Percentiles rank a stretch among this genome's conserved stretches.
These are phyloP conservation scores for Callinectes sapidus DNA, from an alignment of 2,888 invertebrate genomes.

Conservation along the genomic window DNA sequence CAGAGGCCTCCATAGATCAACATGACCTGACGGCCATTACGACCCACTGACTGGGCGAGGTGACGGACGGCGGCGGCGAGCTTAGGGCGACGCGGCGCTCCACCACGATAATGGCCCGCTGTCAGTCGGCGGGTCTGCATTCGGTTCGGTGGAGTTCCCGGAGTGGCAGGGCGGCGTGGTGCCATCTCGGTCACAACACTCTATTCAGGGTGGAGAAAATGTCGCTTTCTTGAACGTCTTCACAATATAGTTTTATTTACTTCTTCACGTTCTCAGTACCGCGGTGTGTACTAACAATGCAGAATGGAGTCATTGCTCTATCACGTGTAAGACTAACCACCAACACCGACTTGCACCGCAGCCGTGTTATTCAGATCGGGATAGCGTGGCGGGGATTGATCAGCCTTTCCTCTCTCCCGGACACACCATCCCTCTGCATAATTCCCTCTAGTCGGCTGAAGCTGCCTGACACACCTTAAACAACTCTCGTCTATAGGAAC, in stretches of 20 bases:
- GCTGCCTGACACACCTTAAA: slow-evolving; percentile 1
- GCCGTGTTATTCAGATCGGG: background rate
- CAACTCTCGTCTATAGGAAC: background rate
- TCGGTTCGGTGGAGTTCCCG: slow-evolving; percentile 5
- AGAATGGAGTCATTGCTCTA: background rate
- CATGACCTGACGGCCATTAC: slow-evolving; percentile 23
- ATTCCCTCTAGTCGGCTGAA: background rate
- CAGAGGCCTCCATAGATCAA: slow-evolving; percentile 2
- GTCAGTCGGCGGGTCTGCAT: background rate
- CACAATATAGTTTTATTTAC: background rate
- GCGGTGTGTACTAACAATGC: background rate
- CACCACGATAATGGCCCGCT: background rate
- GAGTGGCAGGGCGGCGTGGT: background rate
- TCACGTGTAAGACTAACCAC: background rate
- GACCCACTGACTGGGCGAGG: slow-evolving; percentile 6
- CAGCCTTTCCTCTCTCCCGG: background rate
- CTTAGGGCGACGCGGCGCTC: background rate
- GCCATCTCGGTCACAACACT: background rate
- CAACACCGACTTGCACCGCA: background rate
- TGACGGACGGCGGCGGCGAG: slow-evolving; percentile 9
- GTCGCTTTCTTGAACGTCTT: background rate
- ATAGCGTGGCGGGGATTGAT: background rate
- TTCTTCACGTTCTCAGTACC: background rate
- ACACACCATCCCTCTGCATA: slow-evolving; percentile 10
- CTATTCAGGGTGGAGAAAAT: background rate